Base-by-base conservation (phyloP, 2,888 invertebrate species). In the Nasonovia ribisnigri region DNA sequence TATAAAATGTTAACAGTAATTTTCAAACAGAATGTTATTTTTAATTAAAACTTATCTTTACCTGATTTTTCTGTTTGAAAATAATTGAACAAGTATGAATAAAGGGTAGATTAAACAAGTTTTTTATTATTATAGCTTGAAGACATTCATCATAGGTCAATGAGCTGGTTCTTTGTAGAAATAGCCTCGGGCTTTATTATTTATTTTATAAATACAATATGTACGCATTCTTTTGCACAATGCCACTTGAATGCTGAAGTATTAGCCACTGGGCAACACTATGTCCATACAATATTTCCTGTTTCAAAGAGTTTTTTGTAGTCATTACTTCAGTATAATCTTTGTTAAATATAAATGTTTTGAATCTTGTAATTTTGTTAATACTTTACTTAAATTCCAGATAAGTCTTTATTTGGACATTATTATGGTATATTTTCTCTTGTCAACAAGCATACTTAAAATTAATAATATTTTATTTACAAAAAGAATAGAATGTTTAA, bases 121-220 rank as follows among this genome's bases (percentile, higher is more conserved):
- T 60, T 93, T 84, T 43, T 60, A 89, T 48, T 54, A 93, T 90
- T 93, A 93, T 67, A 86, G 60, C 84, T 86, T 26, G 13, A 46
- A 93, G 90, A 90, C 93, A 93, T 93, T 93, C 93, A 93, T 93
- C 90, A 29, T 90, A 90, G 93, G 93, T 93, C 93, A 90, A 86
- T 93, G 93, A 93, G 93, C 93, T 60, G 90, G 60, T 90, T 93
- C 84, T 90, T 93, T n/a, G 29, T 90, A 60, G 86, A 86, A 90
- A 93, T 42, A 48, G 60, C 93, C 48, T 86, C 43, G 3, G 90
- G 93, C 93, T 86, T 93, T 93, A 93, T 93, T 84, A 90, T 93
- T 90, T 90, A 90, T 93, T 93, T 93, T 93, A 90, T 90, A 84
- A 90, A 93, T 93, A 93, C 89, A 89, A 92, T 92, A 90, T 93